phyloP scores from a whole-genome alignment of 2,888 invertebrate species.

The Tridacna gigas region DNA sequence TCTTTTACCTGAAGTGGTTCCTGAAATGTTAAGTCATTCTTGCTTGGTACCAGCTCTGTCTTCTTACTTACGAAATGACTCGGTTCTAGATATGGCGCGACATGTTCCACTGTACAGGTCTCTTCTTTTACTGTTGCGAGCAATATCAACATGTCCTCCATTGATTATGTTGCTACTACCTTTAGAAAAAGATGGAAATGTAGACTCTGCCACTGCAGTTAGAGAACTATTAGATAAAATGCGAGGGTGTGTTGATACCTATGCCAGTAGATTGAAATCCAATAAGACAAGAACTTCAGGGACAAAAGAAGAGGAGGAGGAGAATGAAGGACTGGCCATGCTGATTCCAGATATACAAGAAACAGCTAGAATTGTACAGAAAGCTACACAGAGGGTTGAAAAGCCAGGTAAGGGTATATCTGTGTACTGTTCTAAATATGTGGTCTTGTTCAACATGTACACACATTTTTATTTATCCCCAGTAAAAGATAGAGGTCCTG shows the following conservation, averaged over 20 bases:
- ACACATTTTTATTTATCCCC: no score
- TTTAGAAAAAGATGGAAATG: conserved; percentile 83
- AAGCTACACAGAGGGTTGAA: conserved; percentile 75
- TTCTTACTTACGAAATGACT: conserved; percentile 96
- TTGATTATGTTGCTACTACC: conserved; percentile 89
- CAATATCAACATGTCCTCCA: conserved; percentile 87
- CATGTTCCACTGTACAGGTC: conserved; percentile 97
- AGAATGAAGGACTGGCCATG: conserved; percentile 94
- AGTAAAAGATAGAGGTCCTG: no score
- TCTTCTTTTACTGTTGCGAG: conserved; percentile 91
- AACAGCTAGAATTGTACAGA: conserved; percentile 85
- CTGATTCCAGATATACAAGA: conserved; percentile 96
- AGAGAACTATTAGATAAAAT: conserved; percentile 93
- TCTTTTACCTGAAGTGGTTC: conserved; percentile 87
- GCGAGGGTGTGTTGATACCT: conserved; percentile 96
- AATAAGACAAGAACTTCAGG: conserved; percentile 76
- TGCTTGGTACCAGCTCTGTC: conserved; percentile 94
- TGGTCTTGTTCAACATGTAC: no score
- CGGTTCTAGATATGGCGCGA: conserved; percentile 97
- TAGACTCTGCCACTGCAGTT: conserved; percentile 87
- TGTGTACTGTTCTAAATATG: not conserved
- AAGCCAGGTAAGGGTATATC: conserved; percentile 31
- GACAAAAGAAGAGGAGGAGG: conserved; percentile 89
- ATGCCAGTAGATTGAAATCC: conserved; percentile 88
- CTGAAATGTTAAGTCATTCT: conserved; percentile 92